Conservation (phyloP, 1,140 invertebrate species). For the Drosophila bocki region DNA sequence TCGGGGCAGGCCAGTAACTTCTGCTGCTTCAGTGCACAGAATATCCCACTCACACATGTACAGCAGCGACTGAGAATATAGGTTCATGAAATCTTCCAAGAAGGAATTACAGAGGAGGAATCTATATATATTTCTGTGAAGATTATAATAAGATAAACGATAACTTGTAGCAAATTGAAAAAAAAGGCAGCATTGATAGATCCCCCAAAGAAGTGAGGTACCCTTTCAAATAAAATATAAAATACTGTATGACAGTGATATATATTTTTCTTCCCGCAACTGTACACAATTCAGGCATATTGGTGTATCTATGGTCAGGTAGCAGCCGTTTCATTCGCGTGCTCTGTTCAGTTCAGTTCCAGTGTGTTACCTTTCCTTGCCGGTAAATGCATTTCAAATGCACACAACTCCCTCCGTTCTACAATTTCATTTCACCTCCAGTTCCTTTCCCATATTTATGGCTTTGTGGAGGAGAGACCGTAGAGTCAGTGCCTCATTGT, state of each 20-base stretch:
- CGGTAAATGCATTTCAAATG: conserved; percentile 59
- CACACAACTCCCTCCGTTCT: conserved; percentile 43
- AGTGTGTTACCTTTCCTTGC: conserved; percentile 37
- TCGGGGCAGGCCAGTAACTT: conserved; percentile 70
- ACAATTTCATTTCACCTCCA: conserved; percentile 32
- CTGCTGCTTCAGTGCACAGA: conserved; percentile 77
- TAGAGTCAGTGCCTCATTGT: conserved; percentile 46
- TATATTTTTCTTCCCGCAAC: conserved; percentile 28
- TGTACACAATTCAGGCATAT: conserved; percentile 10
- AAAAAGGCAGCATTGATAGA: too few species aligned
- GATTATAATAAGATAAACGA: background rate
- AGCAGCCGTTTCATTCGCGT: conserved; percentile 46
- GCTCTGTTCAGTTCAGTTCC: conserved; percentile 28
- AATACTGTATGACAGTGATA: background rate
- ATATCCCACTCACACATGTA: conserved; percentile 2
- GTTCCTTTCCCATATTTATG: conserved; percentile 5
- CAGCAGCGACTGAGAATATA: background rate
- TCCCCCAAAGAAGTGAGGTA: background rate
- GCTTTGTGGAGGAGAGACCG: conserved; percentile 6
- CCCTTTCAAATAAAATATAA: too few species aligned
- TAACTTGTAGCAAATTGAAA: too few species aligned
- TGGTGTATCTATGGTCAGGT: conserved; percentile 40
- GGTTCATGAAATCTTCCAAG: background rate
- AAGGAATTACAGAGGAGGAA: background rate
- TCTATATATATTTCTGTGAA: background rate